Evolutionary conservation across 2,888 invertebrate genomes (phyloP).

Genomic region (Noctua comes): DNA sequence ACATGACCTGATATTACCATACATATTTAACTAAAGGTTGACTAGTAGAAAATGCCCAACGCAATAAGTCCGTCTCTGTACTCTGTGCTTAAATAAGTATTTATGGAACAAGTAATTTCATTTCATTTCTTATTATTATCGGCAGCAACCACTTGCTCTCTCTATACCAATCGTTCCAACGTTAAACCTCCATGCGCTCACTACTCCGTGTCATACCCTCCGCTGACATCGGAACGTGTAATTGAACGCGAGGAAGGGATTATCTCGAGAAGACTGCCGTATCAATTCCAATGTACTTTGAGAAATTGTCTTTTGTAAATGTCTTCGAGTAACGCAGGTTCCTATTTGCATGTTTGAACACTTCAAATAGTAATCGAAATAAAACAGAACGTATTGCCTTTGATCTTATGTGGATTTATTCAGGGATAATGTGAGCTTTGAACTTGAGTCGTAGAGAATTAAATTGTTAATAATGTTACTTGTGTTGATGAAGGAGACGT

Average conservation of each 20-base stretch:
- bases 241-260: slow-evolving; percentile 67
- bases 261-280: slow-evolving; percentile 61
- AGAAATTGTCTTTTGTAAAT: slow-evolving; percentile 61
- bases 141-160: background rate
- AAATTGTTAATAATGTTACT: slow-evolving; percentile 15
- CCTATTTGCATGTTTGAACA: slow-evolving; percentile 39
- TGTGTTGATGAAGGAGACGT: background rate
- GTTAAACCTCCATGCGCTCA: slow-evolving; percentile 12
- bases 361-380: slow-evolving; percentile 34
- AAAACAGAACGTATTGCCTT: slow-evolving; percentile 38
- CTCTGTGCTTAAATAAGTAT: background rate
- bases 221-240: slow-evolving; percentile 67
- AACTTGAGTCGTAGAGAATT: background rate
- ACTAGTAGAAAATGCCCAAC: background rate
- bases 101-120: background rate
- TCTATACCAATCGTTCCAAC: background rate
- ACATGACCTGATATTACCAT: background rate
- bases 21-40: background rate
- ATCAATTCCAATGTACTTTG: slow-evolving; percentile 63
- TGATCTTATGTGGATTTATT: slow-evolving; percentile 38
- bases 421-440: slow-evolving; percentile 12
- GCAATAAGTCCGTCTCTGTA: too few species aligned
- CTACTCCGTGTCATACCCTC: slow-evolving; percentile 12
- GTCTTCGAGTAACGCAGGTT: slow-evolving; percentile 32
- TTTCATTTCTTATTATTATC: background rate